A percentile compares a stretch with the other conserved stretches of the same genome.
These are phyloP conservation scores for Centropyge bicolor DNA, from an alignment of 2,797 vertebrate species.

Conservation along the genomic window DNA sequence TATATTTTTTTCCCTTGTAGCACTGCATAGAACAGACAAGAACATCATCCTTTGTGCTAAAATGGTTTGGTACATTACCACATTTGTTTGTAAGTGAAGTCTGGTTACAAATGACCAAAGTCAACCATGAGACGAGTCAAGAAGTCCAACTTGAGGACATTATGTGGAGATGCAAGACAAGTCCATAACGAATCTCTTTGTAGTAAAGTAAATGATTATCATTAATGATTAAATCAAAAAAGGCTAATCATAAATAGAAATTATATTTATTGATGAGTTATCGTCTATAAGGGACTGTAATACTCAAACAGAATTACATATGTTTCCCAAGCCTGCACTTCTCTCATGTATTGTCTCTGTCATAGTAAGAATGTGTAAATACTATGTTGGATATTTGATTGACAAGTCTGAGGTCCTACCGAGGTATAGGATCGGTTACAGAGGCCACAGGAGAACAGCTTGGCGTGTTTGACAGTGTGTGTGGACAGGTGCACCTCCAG, in stretches of 20 bases:
- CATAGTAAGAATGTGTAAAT: neutral
- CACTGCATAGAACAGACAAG: neutral
- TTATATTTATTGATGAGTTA: neutral
- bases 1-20: neutral
- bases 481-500: slow-evolving; percentile 97
- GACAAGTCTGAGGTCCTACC: slow-evolving; percentile 78
- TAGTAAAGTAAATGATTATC: too few relatives aligned
- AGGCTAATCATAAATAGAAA: neutral
- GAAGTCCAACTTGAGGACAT: neutral
- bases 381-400: neutral
- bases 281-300: neutral
- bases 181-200: neutral
- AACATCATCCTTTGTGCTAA: neutral
- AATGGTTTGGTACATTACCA: neutral
- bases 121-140: neutral
- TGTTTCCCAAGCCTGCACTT: neutral
- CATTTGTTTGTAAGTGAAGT: neutral
- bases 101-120: neutral
- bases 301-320: neutral
- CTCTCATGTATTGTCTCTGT: neutral
- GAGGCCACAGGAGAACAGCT: slow-evolving; percentile 97
- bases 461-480: slow-evolving; percentile 97
- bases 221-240: neutral
- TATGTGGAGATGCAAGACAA: neutral
- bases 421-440: slow-evolving; percentile 97